These are phyloP conservation scores for Gastrophryne carolinensis DNA, from an alignment of 2,797 vertebrate genomes.

Conservation along the genomic window DNA sequence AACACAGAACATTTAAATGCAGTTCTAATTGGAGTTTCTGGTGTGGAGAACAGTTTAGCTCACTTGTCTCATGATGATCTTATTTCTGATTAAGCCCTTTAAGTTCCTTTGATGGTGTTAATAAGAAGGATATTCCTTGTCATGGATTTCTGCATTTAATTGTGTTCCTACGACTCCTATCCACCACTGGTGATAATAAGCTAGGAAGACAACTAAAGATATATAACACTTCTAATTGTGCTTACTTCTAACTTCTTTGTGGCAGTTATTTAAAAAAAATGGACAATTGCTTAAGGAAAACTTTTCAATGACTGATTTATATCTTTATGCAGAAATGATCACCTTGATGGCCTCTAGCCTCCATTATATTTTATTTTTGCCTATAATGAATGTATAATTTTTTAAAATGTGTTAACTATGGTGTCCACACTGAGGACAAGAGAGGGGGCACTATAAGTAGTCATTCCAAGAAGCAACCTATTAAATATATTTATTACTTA, in stretches of 20 bases:
- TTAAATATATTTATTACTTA: no score
- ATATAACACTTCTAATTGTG: conserved; percentile 21
- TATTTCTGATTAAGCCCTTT: neutral
- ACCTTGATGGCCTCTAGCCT: no score
- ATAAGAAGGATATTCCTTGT: neutral
- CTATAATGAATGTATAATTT: no score
- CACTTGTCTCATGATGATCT: neutral
- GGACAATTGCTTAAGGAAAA: no score
- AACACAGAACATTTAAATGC: neutral
- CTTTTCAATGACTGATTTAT: no score
- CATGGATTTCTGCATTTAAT: neutral
- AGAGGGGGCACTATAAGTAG: no score
- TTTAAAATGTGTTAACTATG: no score
- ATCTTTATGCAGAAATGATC: no score
- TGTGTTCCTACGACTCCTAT: neutral
- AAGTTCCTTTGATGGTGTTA: neutral
- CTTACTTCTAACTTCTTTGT: no score
- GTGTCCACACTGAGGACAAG: no score
- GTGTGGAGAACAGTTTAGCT: neutral
- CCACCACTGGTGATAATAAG: neutral
- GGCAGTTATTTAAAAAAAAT: neutral
- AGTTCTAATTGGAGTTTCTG: neutral
- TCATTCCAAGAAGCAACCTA: no score
- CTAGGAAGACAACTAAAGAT: neutral
- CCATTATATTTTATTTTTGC: no score